Evolutionary conservation across 1,140 invertebrate genomes (phyloP), one percentile per base, ranked within the genome.

Genomic region (Heterodera carotae): DNA sequence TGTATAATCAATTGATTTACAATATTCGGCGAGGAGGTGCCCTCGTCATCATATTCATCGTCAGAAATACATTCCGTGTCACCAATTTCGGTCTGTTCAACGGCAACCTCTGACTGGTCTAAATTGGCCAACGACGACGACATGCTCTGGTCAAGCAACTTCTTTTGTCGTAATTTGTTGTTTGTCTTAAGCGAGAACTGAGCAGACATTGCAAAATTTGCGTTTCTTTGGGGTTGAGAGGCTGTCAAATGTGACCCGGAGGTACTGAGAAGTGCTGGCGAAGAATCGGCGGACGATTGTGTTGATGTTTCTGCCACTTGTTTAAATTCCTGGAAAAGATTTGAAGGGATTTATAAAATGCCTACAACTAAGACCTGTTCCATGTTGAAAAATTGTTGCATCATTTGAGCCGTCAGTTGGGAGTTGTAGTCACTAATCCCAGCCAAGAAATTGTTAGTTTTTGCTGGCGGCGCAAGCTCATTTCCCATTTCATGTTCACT

Each of bases 371-470:
- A 8, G 2, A 79, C 78, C 69, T 79, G 76, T 75, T 79, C 78
- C 33, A 79, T 77, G 29, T 79, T 68, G 53, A 80, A 79, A 62
- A 79, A 79, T 53, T 79, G 78, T 67, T 79, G 79, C 78, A 79
- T 79, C 69, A 79, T 81, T 53, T 81, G 60, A 6, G 76, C 43
- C 8, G 77, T 77, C 29, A 79, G 36, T 33, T 71, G 56, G 6
- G 69, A 59, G 25, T 39, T 71, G 18, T 15, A 39, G 12, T 53
- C 48, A 22, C 18, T 39, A 39, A 39, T 39, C 36, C 36, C 48
- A 53, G 48, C 15, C 48, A 53, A 18, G 12, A 53, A 53, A 18
- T 53, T 15, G 48, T 22, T 22, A 53, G 48, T 15, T 18, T n/a
- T 53, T 18, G 76, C 43, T 33, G 39, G 31, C 22, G 25, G 29